A percentile compares a stretch with the other conserved stretches of the same genome.
Conservation (phyloP, 2,888 invertebrate species). For the Amiota minor region DNA sequence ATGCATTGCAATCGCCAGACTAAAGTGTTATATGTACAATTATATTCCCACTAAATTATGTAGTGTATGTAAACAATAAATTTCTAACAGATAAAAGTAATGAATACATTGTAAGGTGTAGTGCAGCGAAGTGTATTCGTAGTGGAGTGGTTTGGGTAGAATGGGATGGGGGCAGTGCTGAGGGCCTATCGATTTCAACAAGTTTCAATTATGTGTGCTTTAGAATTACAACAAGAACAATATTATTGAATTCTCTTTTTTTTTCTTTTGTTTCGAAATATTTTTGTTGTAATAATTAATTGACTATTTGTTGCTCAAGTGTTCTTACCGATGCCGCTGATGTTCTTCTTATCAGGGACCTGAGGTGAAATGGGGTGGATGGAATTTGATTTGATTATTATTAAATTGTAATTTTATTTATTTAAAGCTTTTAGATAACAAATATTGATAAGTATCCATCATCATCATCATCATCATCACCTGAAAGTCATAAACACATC, state of each 20-base stretch:
- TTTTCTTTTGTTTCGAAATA: conserved; percentile 6
- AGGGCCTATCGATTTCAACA: conserved; percentile 43
- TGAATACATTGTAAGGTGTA: conserved; percentile 13
- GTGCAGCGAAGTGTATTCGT: neutral
- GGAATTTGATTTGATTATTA: conserved; percentile 52
- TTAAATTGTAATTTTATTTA: conserved; percentile 66
- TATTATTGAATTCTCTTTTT: conserved; percentile 4
- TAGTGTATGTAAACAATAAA: conserved; percentile 47
- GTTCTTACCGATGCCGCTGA: conserved; percentile 33
- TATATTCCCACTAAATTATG: no score
- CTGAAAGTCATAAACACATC: neutral
- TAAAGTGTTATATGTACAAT: conserved; percentile 41
- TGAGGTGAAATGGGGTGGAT: neutral
- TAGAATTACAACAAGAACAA: conserved; percentile 38
- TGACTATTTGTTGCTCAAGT: conserved; percentile 62
- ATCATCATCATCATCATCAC: neutral
- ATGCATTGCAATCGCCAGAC: conserved; percentile 43
- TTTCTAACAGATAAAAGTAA: conserved; percentile 55
- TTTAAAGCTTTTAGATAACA: conserved; percentile 60
- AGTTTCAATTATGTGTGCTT: conserved; percentile 64
- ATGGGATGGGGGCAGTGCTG: conserved; percentile 17
- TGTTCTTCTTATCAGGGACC: neutral
- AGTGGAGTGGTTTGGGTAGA: neutral
- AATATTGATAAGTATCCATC: conserved; percentile 51
- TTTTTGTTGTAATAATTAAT: conserved; percentile 61